Conservation (phyloP, 2,113 vertebrate species). For the Puma concolor region DNA sequence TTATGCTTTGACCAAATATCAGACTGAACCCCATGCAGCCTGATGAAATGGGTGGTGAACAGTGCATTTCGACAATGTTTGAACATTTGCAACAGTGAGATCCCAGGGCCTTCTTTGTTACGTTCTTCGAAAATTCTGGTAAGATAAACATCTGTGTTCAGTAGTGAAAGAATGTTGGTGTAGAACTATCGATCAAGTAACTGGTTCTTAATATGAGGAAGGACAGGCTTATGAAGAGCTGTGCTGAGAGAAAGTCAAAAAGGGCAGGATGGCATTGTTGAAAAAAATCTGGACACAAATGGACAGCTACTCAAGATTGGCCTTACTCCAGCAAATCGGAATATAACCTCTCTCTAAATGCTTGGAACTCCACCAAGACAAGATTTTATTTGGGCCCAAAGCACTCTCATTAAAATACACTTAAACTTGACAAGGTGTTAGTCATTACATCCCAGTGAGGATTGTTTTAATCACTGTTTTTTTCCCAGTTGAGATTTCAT, state of each 20-base stretch:
- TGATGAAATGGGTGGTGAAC: neutral
- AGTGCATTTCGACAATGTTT: neutral
- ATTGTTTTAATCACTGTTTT: neutral
- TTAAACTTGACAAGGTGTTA: neutral
- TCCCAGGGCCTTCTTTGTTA: neutral
- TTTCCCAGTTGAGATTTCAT: neutral
- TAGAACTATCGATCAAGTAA: neutral
- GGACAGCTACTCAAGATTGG: neutral
- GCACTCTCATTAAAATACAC: constrained; percentile 33
- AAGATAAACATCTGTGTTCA: neutral
- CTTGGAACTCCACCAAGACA: neutral
- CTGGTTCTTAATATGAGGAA: neutral
- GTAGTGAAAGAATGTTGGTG: neutral
- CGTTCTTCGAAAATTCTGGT: neutral
- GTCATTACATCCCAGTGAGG: neutral
- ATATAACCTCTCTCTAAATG: neutral
- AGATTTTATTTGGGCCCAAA: constrained; percentile 26
- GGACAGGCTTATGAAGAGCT: neutral
- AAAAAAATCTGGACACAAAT: neutral
- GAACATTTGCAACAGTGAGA: neutral
- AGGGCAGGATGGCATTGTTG: neutral
- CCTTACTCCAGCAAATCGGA: neutral
- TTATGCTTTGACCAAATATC: neutral
- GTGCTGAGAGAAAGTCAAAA: neutral
- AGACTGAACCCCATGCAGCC: neutral